Conservation (phyloP, 92 coral and sea anemone species). For the Virgularia gustaviana region DNA sequence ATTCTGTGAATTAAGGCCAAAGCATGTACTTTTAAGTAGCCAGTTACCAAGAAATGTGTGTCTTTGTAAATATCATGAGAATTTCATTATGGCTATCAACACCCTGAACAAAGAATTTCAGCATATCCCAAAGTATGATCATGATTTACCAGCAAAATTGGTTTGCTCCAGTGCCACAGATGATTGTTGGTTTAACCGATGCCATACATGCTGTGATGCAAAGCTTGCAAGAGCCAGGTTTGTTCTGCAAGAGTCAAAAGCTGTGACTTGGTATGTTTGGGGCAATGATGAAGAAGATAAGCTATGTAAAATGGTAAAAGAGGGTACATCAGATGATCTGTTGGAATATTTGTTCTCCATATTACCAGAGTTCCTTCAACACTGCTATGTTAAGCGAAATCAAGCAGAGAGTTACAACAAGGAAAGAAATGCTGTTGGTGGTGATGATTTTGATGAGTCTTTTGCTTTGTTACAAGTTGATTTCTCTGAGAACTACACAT, state of each 20-base stretch:
- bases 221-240: not conserved
- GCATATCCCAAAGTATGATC: not conserved
- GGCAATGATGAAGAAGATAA: not conserved
- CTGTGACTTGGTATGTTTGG: conserved; percentile 21
- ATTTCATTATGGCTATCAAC: conserved; percentile 4
- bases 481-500: conserved; percentile 53
- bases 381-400: conserved; percentile 16
- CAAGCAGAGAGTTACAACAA: conserved; percentile 30
- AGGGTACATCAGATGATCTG: conserved; percentile 17
- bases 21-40: not conserved
- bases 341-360: not conserved
- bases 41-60: not conserved
- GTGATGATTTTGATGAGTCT: not conserved
- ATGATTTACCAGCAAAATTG: not conserved
- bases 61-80: conserved; percentile 17
- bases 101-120: not conserved
- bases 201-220: not conserved
- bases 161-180: not conserved
- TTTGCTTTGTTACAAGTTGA: conserved; percentile 40
- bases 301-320: not conserved
- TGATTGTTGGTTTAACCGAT: conserved; percentile 16
- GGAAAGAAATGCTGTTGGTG: conserved; percentile 38
- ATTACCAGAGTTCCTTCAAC: conserved; percentile 4
- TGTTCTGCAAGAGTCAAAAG: not conserved
- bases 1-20: conserved; percentile 12